phyloP scores from a whole-genome alignment of 2,113 vertebrate species.

The Chaetorhynchus papuensis region DNA sequence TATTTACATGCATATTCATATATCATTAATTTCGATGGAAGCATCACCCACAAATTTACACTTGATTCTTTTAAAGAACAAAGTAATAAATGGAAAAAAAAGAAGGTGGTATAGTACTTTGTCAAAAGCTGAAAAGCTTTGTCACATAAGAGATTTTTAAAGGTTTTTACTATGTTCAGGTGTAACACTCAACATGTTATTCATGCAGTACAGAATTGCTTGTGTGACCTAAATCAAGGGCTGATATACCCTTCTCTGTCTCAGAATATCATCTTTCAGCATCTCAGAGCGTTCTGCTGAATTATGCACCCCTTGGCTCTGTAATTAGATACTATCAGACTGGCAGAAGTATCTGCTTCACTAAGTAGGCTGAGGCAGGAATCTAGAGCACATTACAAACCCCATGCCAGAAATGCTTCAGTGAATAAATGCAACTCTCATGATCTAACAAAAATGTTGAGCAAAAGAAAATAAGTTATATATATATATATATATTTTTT shows the following conservation, averaged over 20 bases:
- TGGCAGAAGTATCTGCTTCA: not conserved
- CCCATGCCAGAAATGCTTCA: not conserved
- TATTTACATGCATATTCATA: not conserved
- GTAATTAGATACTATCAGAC: constrained; percentile 27
- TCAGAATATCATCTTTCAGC: constrained; percentile 47
- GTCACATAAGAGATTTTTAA: not conserved
- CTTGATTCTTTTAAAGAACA: not conserved
- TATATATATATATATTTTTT: not conserved
- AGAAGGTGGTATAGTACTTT: not conserved
- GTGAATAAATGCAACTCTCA: not conserved
- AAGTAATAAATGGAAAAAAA: not conserved
- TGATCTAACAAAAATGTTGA: not conserved
- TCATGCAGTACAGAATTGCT: not conserved
- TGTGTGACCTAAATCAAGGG: constrained; percentile 29
- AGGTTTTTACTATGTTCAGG: not conserved
- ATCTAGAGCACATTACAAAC: not conserved
- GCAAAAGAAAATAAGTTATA: not conserved
- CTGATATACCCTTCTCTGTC: constrained; percentile 26
- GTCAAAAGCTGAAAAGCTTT: not conserved
- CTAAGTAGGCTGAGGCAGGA: not conserved
- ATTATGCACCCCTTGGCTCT: constrained; percentile 15
- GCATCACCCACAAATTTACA: not conserved
- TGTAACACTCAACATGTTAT: not conserved
- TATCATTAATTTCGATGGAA: not conserved
- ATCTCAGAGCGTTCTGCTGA: not conserved